A percentile compares a stretch with the other conserved stretches of the same genome.
phyloP scores from a whole-genome alignment of 2,113 vertebrate genomes.

The Hippotragus niger region DNA sequence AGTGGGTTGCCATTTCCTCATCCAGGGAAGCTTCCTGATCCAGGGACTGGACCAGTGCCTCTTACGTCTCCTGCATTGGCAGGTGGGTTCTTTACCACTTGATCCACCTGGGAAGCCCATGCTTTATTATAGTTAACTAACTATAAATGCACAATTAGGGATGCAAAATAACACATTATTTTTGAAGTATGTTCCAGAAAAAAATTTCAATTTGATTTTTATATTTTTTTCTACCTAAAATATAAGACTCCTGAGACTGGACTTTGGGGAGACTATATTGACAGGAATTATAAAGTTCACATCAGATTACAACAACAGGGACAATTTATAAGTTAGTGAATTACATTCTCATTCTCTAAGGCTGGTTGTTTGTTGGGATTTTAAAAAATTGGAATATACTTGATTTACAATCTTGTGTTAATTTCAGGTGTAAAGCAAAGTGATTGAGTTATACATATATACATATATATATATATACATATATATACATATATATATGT shows the following conservation, averaged over 20 bases:
- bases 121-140: not conserved
- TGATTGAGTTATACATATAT: not conserved
- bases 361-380: not conserved
- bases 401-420: not conserved
- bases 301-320: not conserved
- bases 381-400: not conserved
- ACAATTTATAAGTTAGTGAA: not conserved
- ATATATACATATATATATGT: not conserved
- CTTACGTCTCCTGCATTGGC: not conserved
- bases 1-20: not conserved
- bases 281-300: not conserved
- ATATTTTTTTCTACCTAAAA: not conserved
- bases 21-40: not conserved
- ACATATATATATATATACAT: too few species aligned
- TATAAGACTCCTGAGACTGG: not conserved
- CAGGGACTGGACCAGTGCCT: not conserved
- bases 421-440: not conserved
- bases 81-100: not conserved
- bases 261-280: not conserved
- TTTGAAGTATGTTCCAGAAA: not conserved
- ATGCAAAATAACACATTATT: not conserved
- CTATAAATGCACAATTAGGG: not conserved
- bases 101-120: not conserved
- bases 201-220: not conserved
- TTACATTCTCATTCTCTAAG: not conserved